Conservation (phyloP, 2,113 vertebrate genomes). For the Bagarius yarrelli region DNA sequence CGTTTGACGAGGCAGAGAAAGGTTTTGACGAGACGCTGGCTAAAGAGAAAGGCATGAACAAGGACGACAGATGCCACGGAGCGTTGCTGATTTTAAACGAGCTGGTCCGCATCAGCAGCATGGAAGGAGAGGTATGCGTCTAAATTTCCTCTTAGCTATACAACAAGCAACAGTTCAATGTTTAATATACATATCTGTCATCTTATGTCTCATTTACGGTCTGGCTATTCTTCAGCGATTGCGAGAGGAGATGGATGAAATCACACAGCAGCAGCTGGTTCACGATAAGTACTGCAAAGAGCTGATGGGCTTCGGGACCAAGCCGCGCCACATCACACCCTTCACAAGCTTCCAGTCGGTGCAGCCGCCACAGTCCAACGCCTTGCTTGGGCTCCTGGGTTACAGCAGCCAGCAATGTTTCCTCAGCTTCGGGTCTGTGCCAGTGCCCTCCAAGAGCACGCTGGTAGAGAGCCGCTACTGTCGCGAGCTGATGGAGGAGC, state of each 20-base stretch:
- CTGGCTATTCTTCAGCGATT: constrained; percentile 76
- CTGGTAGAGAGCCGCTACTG: constrained; percentile 96
- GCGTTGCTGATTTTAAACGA: constrained; percentile 96
- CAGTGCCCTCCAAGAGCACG: constrained; percentile 82
- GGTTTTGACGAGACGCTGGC: constrained; percentile 95
- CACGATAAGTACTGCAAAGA: constrained; percentile 98
- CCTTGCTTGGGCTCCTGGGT: constrained; percentile 90
- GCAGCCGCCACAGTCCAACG: constrained; percentile 92
- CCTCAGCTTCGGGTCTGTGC: constrained; percentile 84
- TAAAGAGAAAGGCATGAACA: constrained; percentile 98
- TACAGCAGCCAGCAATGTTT: constrained; percentile 90
- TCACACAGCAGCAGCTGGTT: constrained; percentile 96
- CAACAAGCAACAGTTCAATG: not conserved
- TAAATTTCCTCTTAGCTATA: not conserved
- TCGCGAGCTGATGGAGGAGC: constrained; percentile 95
- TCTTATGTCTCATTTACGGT: not conserved
- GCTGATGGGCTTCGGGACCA: constrained; percentile 90
- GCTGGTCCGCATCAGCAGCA: constrained; percentile 97
- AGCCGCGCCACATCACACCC: constrained; percentile 94
- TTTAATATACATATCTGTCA: not conserved
- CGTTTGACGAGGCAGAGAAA: constrained; percentile 94
- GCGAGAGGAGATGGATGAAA: constrained; percentile 98
- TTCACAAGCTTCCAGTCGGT: constrained; percentile 96
- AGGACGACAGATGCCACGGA: constrained; percentile 92
- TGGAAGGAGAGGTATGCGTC: constrained; percentile 94